Percentiles rank a stretch among this genome's conserved stretches.
Conservation (phyloP, 2,888 invertebrate genomes). For the Drosophila dives region DNA sequence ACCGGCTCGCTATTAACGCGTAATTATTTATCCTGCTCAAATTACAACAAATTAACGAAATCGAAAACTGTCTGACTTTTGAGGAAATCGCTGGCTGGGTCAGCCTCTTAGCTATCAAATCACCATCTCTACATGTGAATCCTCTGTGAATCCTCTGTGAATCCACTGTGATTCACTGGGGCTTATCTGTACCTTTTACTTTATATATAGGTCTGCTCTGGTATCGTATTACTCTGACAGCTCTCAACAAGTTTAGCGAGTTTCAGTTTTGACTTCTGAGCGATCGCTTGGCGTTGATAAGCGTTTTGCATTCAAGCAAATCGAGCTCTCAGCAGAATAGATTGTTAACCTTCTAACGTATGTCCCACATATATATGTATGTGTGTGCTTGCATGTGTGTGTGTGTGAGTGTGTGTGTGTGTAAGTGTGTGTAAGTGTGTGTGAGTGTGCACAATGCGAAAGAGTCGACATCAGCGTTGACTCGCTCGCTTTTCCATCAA, state of each 20-base stretch:
- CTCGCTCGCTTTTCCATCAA: conserved; percentile 77
- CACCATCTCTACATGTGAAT: conserved; percentile 64
- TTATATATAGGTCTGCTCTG: conserved; percentile 4
- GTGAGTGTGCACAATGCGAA: conserved; percentile 39
- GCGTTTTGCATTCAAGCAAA: conserved; percentile 63
- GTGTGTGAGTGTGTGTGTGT: conserved; percentile 7
- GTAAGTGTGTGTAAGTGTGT: background rate
- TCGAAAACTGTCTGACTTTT: conserved; percentile 72
- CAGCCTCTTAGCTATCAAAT: conserved; percentile 66
- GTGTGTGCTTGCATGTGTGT: background rate
- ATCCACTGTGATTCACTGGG: conserved; percentile 27
- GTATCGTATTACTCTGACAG: conserved; percentile 70
- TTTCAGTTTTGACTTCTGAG: conserved; percentile 79
- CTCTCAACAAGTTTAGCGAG: conserved; percentile 81
- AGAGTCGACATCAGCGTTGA: conserved; percentile 69
- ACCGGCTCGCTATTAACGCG: conserved; percentile 27
- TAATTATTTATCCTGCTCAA: conserved; percentile 52
- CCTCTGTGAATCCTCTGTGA: conserved; percentile 33
- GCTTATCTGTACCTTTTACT: conserved; percentile 2
- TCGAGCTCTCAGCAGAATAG: conserved; percentile 40
- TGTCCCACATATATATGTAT: conserved; percentile 3
- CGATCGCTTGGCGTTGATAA: conserved; percentile 78
- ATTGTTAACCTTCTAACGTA: conserved; percentile 68
- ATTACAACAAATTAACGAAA: conserved; percentile 59
- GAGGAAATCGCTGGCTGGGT: conserved; percentile 54